Evolutionary conservation across 2,113 vertebrate species (phyloP), one percentile per base, ranked within the genome.

Genomic region (Typhlomys cinereus): DNA sequence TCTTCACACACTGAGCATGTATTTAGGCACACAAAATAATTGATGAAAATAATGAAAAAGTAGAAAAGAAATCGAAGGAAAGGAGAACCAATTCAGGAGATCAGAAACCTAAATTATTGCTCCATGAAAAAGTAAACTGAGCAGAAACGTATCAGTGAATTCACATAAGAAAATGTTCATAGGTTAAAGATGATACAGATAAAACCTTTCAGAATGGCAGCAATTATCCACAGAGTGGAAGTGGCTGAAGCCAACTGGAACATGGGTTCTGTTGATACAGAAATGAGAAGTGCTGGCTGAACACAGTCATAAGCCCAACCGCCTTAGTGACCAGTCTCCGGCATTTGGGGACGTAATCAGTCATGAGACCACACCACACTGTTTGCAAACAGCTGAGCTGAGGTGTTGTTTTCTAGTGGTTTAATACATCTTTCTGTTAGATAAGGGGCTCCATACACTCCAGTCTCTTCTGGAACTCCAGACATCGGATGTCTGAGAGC

Each of bases 341-440:
- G 39, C 21, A 1, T 4, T 36, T 93, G 94, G 94, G 52, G 1
- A 81, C 67, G 48, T 2, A 0, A 66, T 61, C 29, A 64, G 50
- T 46, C 4, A 0, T 17, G 50, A 88, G 92, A 93, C 7, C 34
- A 31, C 27, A 83, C 75, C 50, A 17, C 7, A 25, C 69, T 41
- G 52, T 73, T 83, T 50, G 34, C 41, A 54, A 94, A 59, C 66
- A 80, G 18, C 20, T 91, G 41, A 36, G 2, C 73, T 91, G 67
- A 96, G 76, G 83, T 39, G 15, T 74, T 70, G 23, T 71, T 61
- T 87, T 41, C 74, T 57, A 81, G 36, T 80, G 62, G 66, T 71
- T 97, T 87, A 1, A 91, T 90, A 41, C 89, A 91, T 67, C 67
- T 85, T 92, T 76, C 91, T 62, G 52, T 50, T 70, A 93, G 57